These are phyloP conservation scores for Halichondria panicea DNA, from an alignment of 37 sponge, comb jelly and placozoan genomes.

Conservation along the genomic window DNA sequence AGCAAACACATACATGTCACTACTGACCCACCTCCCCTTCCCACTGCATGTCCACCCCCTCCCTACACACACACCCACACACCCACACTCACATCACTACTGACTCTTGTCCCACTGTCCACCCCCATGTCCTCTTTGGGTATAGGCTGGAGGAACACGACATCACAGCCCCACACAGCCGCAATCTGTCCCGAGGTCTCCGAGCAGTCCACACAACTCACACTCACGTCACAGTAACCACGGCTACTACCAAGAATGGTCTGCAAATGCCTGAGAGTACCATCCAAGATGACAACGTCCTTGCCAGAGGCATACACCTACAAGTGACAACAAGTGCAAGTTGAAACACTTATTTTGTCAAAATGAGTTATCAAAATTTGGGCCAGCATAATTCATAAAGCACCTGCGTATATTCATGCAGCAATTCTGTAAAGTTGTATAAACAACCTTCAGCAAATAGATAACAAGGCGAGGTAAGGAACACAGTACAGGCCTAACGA, in stretches of 20 bases:
- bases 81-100: neutral
- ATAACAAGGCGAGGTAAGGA: too few species aligned
- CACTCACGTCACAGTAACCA: slow-evolving; percentile 32
- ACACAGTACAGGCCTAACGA: too few species aligned
- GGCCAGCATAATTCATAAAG: too few species aligned
- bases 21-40: neutral
- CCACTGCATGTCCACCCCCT: neutral
- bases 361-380: too few species aligned
- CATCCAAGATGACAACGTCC: slow-evolving; percentile 66
- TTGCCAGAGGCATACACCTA: slow-evolving; percentile 87
- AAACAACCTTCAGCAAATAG: too few species aligned
- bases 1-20: too few species aligned
- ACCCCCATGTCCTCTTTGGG: slow-evolving; percentile 2
- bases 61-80: neutral
- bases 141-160: slow-evolving; percentile 69
- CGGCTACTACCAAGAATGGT: slow-evolving; percentile 52
- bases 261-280: slow-evolving; percentile 65
- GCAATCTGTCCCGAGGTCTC: slow-evolving; percentile 69
- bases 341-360: too few species aligned
- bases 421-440: too few species aligned
- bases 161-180: slow-evolving; percentile 63
- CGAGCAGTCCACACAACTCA: slow-evolving; percentile 59
- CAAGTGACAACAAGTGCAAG: too few species aligned
- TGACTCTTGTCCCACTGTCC: neutral
- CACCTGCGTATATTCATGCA: too few species aligned